Base-by-base conservation (phyloP, 2,797 vertebrate species). In the Pangasius macronema region DNA sequence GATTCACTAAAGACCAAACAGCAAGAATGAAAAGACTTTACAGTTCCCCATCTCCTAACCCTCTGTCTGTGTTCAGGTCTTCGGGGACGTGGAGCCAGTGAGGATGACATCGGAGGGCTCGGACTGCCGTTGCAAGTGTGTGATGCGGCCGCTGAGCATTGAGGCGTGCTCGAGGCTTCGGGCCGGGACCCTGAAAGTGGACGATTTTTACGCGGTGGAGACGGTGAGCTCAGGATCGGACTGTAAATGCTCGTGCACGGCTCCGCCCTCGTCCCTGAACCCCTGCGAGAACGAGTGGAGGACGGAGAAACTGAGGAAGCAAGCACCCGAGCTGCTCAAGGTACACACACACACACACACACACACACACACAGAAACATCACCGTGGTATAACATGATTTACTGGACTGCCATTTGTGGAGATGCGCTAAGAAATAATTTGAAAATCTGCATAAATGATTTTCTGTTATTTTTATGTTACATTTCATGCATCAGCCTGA, bases 261-360 rank as follows among this genome's bases (percentile, higher is more conserved):
- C 98, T 0, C 98, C 98, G 0, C 97, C 98, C 0, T 97, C 98
- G 84, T 98, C 98, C 0, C 97, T 99, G 89, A 99, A 99, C 94
- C 98, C 98, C 88, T 99, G 98, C 0, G 98, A 99, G 95, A 98
- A 98, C 0, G 97, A 99, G 94, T 99, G 98, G 98, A 98, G 96
- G 95, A 97, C 97, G 95, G 98, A 99, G 93, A 99, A 97, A 92
- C 96, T 99, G 93, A 98, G 97, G 96, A 98, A 97, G 88, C 98
- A 99, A 93, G 98, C 98, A 0, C 98, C 98, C 0, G 97, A 99
- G 91, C 94, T 99, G 55, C 94, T 99, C 39, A 99, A 99, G 97
- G 98, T 99, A 94, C 63, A 89, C 2, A 46, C 36, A 76, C 33
- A 8, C 22, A 73, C n/a, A 72, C n/a, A 14, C 8, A 72, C 76